Evolutionary conservation across 2,888 invertebrate genomes (phyloP).

Genomic region (Ctenicera cuprea): DNA sequence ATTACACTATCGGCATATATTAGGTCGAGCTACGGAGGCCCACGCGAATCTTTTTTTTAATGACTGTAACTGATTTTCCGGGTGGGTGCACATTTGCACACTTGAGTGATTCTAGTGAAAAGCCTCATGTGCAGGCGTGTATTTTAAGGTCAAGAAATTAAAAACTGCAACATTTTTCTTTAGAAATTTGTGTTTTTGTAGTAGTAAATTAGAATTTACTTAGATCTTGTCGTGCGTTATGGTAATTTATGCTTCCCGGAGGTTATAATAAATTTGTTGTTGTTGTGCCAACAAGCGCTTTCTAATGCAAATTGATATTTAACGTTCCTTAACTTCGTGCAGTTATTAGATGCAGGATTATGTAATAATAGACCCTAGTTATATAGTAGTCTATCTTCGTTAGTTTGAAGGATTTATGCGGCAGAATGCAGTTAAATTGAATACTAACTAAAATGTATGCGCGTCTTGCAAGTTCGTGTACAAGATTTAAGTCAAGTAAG

Average conservation of each 20-base stretch:
- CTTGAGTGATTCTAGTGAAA: constrained; percentile 1
- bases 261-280: no score
- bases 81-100: constrained; percentile 22
- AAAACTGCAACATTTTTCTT: not conserved
- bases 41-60: constrained; percentile 20
- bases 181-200: no score
- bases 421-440: constrained; percentile 8
- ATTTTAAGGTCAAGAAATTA: constrained; percentile 10
- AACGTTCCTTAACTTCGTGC: no score
- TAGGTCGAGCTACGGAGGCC: constrained; percentile 7
- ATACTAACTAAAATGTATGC: no score
- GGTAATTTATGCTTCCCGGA: no score
- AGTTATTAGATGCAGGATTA: no score
- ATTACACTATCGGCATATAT: constrained; percentile 1
- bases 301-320: no score
- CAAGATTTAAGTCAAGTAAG: no score
- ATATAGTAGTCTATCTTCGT: constrained; percentile 43
- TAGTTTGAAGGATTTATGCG: constrained; percentile 40
- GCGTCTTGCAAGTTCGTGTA: no score
- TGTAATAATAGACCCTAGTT: not conserved
- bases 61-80: constrained; percentile 28
- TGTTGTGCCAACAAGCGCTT: no score
- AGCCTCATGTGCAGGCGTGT: not conserved
- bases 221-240: no score
- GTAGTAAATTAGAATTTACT: no score